phyloP scores from a whole-genome alignment of 2,888 invertebrate genomes.

The Sphecodes monilicornis region DNA sequence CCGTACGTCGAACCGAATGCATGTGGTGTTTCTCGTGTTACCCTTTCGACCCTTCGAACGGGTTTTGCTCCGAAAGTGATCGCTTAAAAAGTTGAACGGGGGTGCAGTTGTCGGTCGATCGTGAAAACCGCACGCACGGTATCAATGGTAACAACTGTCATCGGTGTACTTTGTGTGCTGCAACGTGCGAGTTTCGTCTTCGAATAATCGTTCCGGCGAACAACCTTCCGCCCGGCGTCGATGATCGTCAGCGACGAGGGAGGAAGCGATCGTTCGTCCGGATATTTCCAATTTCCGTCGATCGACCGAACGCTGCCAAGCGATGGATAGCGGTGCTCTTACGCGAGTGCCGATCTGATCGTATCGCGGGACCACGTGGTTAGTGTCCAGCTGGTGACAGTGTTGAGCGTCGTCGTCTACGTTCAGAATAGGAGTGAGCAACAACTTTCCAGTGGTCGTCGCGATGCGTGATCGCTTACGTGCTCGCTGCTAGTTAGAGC shows the following conservation, averaged over 20 bases:
- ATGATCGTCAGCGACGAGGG: slow-evolving; percentile 4
- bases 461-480: not conserved
- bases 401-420: not conserved
- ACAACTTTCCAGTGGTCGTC: not conserved
- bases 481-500: not conserved
- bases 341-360: slow-evolving; percentile 11
- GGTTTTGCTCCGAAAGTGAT: not conserved
- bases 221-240: not conserved
- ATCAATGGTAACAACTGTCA: not conserved
- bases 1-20: slow-evolving; percentile 76
- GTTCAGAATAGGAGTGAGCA: no score
- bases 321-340: slow-evolving; percentile 38
- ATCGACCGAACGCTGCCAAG: slow-evolving; percentile 20
- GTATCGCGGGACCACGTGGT: slow-evolving; percentile 36
- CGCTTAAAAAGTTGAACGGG: not conserved
- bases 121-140: not conserved
- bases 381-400: slow-evolving; percentile 12
- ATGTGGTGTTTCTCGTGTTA: slow-evolving; percentile 47
- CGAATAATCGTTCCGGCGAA: not conserved
- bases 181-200: not conserved
- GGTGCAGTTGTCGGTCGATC: not conserved
- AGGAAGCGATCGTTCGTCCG: not conserved
- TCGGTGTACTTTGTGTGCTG: slow-evolving; percentile 31
- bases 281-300: not conserved
- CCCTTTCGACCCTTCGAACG: not conserved